Evolutionary conservation across 1,140 invertebrate genomes (phyloP).

Genomic region (Oreohelix idahoensis): DNA sequence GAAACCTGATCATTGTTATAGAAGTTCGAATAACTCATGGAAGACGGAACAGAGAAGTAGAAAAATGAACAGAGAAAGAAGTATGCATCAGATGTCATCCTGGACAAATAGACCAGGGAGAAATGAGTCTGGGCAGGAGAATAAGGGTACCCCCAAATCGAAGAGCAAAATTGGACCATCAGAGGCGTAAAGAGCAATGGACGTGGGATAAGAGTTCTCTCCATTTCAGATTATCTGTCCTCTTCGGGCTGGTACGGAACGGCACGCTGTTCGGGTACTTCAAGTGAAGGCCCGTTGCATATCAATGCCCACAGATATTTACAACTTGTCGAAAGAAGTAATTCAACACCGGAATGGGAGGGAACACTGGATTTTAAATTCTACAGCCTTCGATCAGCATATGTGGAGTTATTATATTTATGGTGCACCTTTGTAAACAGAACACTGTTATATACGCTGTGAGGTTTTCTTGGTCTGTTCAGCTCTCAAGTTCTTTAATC

Average conservation of each 20-base stretch:
- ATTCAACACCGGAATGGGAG: constrained; percentile 8
- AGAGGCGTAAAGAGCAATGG: background rate
- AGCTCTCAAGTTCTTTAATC: no score
- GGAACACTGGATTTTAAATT: background rate
- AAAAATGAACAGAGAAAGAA: background rate
- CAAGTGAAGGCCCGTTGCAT: constrained; percentile 4
- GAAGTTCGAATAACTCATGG: background rate
- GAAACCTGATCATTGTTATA: no score
- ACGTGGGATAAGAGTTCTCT: background rate
- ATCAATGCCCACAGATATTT: constrained; percentile 1
- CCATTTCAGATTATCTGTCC: background rate
- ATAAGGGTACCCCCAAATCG: background rate
- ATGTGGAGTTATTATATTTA: no score
- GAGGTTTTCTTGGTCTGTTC: no score
- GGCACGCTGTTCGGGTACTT: background rate
- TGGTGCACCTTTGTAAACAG: background rate
- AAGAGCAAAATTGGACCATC: background rate
- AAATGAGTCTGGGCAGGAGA: background rate
- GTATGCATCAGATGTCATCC: background rate
- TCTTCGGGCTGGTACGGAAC: background rate
- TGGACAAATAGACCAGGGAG: background rate
- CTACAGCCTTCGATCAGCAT: background rate
- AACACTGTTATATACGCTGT: no score
- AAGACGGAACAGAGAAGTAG: background rate
- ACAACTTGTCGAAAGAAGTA: background rate